These are phyloP conservation scores for Eupsilia transversa DNA, from an alignment of 2,888 invertebrate genomes.

Conservation along the genomic window DNA sequence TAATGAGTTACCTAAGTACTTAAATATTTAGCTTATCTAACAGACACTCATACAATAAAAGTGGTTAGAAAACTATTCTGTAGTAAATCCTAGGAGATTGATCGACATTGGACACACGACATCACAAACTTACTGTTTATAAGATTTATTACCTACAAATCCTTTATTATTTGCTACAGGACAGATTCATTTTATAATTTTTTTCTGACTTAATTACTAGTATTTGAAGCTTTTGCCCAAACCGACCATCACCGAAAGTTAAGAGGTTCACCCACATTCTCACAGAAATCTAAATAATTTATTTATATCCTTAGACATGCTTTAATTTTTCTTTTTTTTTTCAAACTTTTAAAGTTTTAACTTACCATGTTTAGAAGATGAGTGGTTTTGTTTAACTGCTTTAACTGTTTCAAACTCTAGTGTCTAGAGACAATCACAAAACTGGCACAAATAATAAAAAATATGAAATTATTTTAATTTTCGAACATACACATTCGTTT, in stretches of 20 bases:
- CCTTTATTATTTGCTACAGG: slow-evolving; percentile 5
- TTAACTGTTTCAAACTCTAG: slow-evolving; percentile 18
- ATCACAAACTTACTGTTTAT: slow-evolving; percentile 4
- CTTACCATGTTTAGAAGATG: slow-evolving; percentile 49
- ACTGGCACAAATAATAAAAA: slow-evolving; percentile 42
- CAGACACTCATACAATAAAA: neutral
- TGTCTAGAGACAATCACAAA: slow-evolving; percentile 40
- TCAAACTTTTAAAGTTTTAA: slow-evolving; percentile 8
- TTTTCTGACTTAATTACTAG: no score
- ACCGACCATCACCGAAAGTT: neutral
- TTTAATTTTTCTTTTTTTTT: neutral
- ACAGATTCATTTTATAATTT: no score
- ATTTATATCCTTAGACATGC: no score
- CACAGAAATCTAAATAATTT: no score
- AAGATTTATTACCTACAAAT: slow-evolving; percentile 15
- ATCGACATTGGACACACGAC: slow-evolving; percentile 9
- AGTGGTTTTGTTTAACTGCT: neutral
- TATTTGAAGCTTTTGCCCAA: neutral
- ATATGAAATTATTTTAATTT: slow-evolving; percentile 43
- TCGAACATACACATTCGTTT: slow-evolving; percentile 67
- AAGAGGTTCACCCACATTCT: no score
- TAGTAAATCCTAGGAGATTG: neutral
- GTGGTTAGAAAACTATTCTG: neutral
- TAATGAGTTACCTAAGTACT: no score
- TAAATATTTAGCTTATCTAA: neutral